These are phyloP conservation scores for Drosophila melanosoma DNA, from an alignment of 2,888 invertebrate genomes.

Conservation along the genomic window DNA sequence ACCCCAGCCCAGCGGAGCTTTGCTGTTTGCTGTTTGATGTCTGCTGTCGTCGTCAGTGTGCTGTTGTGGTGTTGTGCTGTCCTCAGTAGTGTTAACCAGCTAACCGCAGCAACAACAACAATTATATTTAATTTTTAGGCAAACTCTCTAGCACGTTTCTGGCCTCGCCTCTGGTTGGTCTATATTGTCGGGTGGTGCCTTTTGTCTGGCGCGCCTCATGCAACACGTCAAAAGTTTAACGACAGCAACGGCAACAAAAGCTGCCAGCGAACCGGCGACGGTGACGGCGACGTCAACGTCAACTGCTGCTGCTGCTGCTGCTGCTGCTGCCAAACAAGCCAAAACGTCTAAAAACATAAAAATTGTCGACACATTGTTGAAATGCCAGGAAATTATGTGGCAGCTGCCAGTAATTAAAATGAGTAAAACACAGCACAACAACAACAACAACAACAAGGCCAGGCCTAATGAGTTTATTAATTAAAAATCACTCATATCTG, in stretches of 20 bases:
- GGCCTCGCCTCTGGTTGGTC: constrained; percentile 32
- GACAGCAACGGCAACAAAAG: constrained; percentile 76
- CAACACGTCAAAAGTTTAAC: constrained; percentile 79
- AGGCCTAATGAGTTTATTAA: constrained; percentile 79
- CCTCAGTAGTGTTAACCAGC: constrained; percentile 60
- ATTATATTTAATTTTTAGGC: constrained; percentile 79
- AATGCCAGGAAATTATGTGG: constrained; percentile 77
- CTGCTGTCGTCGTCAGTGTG: constrained; percentile 51
- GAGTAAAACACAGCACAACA: constrained; percentile 55
- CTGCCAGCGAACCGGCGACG: constrained; percentile 64
- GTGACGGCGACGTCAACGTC: constrained; percentile 43
- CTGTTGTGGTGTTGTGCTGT: constrained; percentile 32
- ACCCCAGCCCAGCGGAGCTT: constrained; percentile 11
- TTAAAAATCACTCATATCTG: constrained; percentile 69
- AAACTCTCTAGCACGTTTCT: constrained; percentile 65
- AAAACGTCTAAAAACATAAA: constrained; percentile 68
- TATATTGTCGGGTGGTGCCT: constrained; percentile 42
- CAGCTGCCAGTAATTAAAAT: constrained; percentile 78
- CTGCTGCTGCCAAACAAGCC: constrained; percentile 36
- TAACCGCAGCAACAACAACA: constrained; percentile 63
- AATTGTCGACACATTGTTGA: constrained; percentile 73
- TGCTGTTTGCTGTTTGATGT: constrained; percentile 33
- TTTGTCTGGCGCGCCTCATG: constrained; percentile 65
- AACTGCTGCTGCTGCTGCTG: constrained; percentile 33
- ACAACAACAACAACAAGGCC: constrained; percentile 34